Evolutionary conservation across 2,888 invertebrate genomes (phyloP).

Genomic region (Tachina grossa): DNA sequence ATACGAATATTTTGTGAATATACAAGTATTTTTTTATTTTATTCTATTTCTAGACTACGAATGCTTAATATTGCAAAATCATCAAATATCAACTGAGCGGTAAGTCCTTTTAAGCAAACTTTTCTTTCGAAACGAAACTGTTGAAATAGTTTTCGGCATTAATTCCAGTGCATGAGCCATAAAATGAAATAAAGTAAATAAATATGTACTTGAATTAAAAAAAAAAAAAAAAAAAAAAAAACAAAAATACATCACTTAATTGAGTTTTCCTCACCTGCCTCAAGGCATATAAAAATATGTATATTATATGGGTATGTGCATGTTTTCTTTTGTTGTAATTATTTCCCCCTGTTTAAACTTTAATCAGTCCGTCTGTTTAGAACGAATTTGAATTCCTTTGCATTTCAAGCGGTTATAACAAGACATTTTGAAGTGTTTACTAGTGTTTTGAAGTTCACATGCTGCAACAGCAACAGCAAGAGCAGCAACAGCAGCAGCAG

Average conservation of each 20-base stretch:
- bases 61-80: background rate
- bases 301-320: background rate
- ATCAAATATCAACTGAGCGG: background rate
- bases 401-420: constrained; percentile 49
- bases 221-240: background rate
- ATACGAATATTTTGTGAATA: no score
- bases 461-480: constrained; percentile 32
- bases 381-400: constrained; percentile 54
- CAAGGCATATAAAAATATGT: constrained; percentile 18
- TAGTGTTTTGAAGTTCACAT: constrained; percentile 34
- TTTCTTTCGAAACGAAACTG: background rate
- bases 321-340: constrained; percentile 38
- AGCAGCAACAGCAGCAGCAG: constrained; percentile 16
- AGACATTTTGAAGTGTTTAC: constrained; percentile 58
- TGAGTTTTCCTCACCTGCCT: constrained; percentile 64
- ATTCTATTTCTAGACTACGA: background rate
- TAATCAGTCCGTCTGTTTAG: constrained; percentile 23
- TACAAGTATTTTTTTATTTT: background rate
- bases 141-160: constrained; percentile 29
- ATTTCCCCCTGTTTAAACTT: constrained; percentile 43
- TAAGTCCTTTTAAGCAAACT: constrained; percentile 23
- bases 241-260: constrained; percentile 44
- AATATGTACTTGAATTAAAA: constrained; percentile 21
- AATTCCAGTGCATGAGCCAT: constrained; percentile 47
- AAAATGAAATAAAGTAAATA: constrained; percentile 44